phyloP scores from a whole-genome alignment of 1,140 invertebrate species.

The Choristoneura fumiferana region DNA sequence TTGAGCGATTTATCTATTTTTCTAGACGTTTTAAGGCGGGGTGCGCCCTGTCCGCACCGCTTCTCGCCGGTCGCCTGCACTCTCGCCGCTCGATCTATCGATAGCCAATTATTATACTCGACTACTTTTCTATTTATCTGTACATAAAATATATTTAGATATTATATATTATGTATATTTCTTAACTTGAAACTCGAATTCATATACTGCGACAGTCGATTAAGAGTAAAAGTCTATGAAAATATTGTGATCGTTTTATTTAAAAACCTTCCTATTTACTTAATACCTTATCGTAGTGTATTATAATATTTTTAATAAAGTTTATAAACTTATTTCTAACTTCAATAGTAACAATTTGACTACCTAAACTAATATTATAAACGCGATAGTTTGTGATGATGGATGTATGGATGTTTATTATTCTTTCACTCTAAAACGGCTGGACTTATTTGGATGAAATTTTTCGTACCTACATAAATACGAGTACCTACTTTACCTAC shows the following conservation, averaged over 20 bases:
- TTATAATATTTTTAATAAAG: too few relatives aligned
- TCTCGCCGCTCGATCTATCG: conserved; percentile 75
- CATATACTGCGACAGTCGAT: conserved; percentile 77
- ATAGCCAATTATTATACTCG: conserved; percentile 75
- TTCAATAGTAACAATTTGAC: too few relatives aligned
- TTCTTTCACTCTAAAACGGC: too few relatives aligned
- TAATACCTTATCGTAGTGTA: too few relatives aligned
- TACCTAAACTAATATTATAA: too few relatives aligned
- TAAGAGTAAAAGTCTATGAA: conserved; percentile 66
- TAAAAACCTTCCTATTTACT: conserved; percentile 18
- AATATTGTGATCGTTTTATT: conserved; percentile 31
- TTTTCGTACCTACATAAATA: too few relatives aligned
- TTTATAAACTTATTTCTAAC: too few relatives aligned
- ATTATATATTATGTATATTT: conserved; percentile 78
- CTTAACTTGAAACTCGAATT: conserved; percentile 76
- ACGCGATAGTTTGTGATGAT: too few relatives aligned
- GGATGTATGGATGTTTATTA: too few relatives aligned
- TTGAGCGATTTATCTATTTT: conserved; percentile 79
- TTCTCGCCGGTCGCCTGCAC: conserved; percentile 72
- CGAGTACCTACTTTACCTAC: too few relatives aligned
- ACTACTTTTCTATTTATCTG: conserved; percentile 77
- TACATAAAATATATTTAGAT: conserved; percentile 78
- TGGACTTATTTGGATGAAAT: too few relatives aligned
- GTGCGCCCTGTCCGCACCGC: conserved; percentile 72
- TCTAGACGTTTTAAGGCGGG: conserved; percentile 76